Evolutionary conservation across 2,888 invertebrate species (phyloP).

Genomic region (Priocnemis perturbator): DNA sequence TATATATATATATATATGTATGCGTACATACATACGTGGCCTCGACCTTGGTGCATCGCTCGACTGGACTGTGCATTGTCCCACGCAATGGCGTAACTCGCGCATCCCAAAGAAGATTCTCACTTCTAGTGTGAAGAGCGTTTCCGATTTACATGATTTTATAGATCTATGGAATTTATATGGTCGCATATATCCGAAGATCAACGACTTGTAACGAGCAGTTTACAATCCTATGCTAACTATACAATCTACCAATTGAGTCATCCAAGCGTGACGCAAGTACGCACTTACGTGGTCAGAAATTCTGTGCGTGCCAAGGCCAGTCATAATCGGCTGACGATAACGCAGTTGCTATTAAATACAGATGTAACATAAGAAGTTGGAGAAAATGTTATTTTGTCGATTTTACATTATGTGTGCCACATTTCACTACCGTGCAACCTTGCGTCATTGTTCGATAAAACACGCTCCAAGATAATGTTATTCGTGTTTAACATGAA

Average conservation of each 20-base stretch:
- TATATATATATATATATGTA: conserved; percentile 39
- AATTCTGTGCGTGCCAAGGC: conserved; percentile 50
- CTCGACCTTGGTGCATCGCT: conserved; percentile 61
- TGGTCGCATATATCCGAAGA: too few relatives aligned
- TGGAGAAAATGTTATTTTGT: too few relatives aligned
- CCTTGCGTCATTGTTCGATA: too few relatives aligned
- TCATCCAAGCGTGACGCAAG: conserved; percentile 57
- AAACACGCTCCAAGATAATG: too few relatives aligned
- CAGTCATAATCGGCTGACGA: conserved; percentile 44
- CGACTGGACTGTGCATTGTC: conserved; percentile 51
- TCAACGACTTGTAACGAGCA: too few relatives aligned
- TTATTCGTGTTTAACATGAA: conserved; percentile 17
- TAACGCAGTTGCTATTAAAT: not conserved
- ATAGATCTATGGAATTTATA: too few relatives aligned
- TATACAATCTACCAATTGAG: conserved; percentile 44
- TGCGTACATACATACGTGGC: conserved; percentile 50
- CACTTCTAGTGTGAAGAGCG: too few relatives aligned
- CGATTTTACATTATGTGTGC: conserved; percentile 7
- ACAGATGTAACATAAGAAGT: too few relatives aligned
- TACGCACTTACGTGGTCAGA: conserved; percentile 42
- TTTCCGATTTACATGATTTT: too few relatives aligned
- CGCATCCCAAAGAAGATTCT: not conserved
- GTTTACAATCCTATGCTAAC: too few relatives aligned
- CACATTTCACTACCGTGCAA: too few relatives aligned
- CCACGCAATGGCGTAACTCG: conserved; percentile 42